Percentiles rank a stretch among this genome's conserved stretches.
phyloP scores from a whole-genome alignment of 2,797 vertebrate species.

The Cyclopterus lumpus region DNA sequence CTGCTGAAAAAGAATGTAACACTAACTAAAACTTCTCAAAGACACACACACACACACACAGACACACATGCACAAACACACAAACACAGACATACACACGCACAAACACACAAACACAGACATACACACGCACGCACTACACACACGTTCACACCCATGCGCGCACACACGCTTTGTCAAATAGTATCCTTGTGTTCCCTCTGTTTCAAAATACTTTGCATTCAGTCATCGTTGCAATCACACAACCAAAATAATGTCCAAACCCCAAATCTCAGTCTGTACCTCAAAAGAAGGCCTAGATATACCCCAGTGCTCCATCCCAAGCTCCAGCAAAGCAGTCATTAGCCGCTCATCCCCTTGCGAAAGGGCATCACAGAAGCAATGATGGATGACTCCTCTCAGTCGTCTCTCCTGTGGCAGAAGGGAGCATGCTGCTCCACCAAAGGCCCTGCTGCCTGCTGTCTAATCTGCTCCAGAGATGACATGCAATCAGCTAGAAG shows the following conservation, averaged over 20 bases:
- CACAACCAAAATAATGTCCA: slow-evolving; percentile 17
- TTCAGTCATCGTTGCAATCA: slow-evolving; percentile 17
- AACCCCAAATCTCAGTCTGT: slow-evolving; percentile 30
- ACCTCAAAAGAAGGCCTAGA: slow-evolving; percentile 23
- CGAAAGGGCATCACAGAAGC: slow-evolving; percentile 62
- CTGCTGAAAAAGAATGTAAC: slow-evolving; percentile 37
- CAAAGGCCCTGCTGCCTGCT: slow-evolving; percentile 61
- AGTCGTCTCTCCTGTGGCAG: slow-evolving; percentile 72
- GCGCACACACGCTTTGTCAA: not conserved
- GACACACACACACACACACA: not conserved
- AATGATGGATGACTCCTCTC: slow-evolving; percentile 79
- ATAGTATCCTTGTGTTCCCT: not conserved
- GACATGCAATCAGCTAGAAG: slow-evolving; percentile 70
- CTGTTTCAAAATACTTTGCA: slow-evolving; percentile 21
- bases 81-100: no score
- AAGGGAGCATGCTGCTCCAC: slow-evolving; percentile 58
- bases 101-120: not conserved
- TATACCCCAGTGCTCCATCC: slow-evolving; percentile 36
- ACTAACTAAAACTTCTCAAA: slow-evolving; percentile 17
- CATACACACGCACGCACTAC: no score
- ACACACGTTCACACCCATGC: no score
- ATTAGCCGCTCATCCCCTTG: slow-evolving; percentile 64
- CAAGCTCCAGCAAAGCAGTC: slow-evolving; percentile 60
- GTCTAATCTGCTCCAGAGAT: slow-evolving; percentile 72
- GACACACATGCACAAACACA: not conserved